Evolutionary conservation across 2,888 invertebrate genomes (phyloP).

Genomic region (Pristionchus fissidentatus): DNA sequence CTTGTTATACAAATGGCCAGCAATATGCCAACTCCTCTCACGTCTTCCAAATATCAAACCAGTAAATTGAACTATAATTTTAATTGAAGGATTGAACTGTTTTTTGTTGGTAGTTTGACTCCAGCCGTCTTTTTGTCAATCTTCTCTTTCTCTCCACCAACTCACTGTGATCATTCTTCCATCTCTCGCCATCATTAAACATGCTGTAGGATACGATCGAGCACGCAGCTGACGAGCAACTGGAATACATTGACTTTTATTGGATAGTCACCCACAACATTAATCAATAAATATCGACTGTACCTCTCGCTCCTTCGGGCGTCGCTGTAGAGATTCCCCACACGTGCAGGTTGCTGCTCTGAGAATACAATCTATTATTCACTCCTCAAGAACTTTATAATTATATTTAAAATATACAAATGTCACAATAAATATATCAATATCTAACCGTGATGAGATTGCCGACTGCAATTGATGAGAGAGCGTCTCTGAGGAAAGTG

Average conservation of each 20-base stretch:
- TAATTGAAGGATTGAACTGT: too few species aligned
- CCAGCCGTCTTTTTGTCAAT: too few species aligned
- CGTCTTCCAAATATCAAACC: not conserved
- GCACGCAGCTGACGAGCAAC: slow-evolving; percentile 45
- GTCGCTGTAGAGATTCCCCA: slow-evolving; percentile 51
- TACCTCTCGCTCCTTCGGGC: slow-evolving; percentile 49
- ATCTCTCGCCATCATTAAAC: slow-evolving; percentile 36
- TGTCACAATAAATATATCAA: not conserved
- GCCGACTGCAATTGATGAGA: slow-evolving; percentile 13
- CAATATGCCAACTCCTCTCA: too few species aligned
- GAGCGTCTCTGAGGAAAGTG: slow-evolving; percentile 40
- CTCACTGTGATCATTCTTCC: slow-evolving; percentile 43
- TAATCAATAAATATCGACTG: not conserved
- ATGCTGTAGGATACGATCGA: slow-evolving; percentile 15
- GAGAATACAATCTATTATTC: not conserved
- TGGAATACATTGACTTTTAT: not conserved
- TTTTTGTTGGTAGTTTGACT: too few species aligned
- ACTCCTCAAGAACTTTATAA: too few species aligned
- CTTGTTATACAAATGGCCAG: too few species aligned
- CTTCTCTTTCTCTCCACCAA: too few species aligned
- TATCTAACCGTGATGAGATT: slow-evolving; percentile 7
- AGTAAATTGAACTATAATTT: not conserved
- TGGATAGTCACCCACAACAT: not conserved
- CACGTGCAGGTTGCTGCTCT: slow-evolving; percentile 48
- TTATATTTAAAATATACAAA: too few species aligned